These are phyloP conservation scores for Psix sp. DNA, from an alignment of 1,140 invertebrate species.

Conservation along the genomic window DNA sequence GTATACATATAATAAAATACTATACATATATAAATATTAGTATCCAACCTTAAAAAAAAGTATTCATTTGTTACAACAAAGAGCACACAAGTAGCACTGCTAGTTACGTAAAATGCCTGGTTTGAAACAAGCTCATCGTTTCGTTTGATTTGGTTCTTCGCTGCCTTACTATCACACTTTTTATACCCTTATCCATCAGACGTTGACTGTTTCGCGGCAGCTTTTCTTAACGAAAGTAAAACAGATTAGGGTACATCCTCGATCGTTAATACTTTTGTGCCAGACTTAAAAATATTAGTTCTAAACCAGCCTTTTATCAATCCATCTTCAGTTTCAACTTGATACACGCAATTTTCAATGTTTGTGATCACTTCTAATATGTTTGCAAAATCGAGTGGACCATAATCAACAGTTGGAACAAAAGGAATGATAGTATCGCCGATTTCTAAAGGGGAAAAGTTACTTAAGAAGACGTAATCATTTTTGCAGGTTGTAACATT, in stretches of 20 bases:
- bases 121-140: too few relatives aligned
- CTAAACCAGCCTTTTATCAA: constrained; percentile 10
- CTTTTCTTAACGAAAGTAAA: neutral
- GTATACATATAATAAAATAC: too few relatives aligned
- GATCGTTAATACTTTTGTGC: neutral
- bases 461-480: constrained; percentile 3
- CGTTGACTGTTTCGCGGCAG: too few relatives aligned
- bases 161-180: too few relatives aligned
- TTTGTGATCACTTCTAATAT: constrained; percentile 7
- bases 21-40: too few relatives aligned
- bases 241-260: constrained; percentile 1
- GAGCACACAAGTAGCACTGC: too few relatives aligned
- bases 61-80: too few relatives aligned
- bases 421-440: neutral
- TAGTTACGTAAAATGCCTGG: too few relatives aligned
- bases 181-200: too few relatives aligned
- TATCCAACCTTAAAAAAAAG: too few relatives aligned
- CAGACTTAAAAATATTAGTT: constrained; percentile 10
- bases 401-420: constrained; percentile 6
- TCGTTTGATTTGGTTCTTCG: too few relatives aligned
- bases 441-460: constrained; percentile 3
- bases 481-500: constrained; percentile 9
- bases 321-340: constrained; percentile 11
- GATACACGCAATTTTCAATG: constrained; percentile 12
- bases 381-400: constrained; percentile 1